Conservation (phyloP, 2,888 invertebrate genomes). For the Trisateles emortualis region DNA sequence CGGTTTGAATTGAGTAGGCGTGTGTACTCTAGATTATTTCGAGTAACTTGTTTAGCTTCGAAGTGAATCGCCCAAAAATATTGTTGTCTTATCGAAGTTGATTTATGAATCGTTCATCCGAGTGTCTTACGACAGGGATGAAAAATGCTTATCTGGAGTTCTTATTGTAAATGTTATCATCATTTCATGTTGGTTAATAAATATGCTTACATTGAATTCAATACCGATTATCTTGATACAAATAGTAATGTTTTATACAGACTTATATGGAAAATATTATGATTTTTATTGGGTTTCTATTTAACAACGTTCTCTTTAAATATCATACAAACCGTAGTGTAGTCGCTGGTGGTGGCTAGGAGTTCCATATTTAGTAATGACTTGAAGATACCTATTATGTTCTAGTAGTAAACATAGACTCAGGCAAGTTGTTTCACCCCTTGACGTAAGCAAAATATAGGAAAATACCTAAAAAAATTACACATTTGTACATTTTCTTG, state of each 20-base stretch:
- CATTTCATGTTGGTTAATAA: slow-evolving; percentile 13
- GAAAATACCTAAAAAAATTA: too few relatives aligned
- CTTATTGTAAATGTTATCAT: slow-evolving; percentile 34
- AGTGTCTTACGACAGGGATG: slow-evolving; percentile 35
- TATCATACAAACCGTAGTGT: too few relatives aligned
- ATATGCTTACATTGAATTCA: background rate
- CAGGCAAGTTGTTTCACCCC: too few relatives aligned
- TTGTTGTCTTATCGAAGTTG: slow-evolving; percentile 51
- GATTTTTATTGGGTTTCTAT: background rate
- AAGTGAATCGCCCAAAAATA: slow-evolving; percentile 35
- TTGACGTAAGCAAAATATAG: too few relatives aligned
- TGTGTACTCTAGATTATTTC: slow-evolving; percentile 42
- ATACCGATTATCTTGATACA: background rate
- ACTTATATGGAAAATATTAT: background rate
- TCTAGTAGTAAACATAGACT: too few relatives aligned
- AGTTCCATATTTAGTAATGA: too few relatives aligned
- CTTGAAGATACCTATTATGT: too few relatives aligned
- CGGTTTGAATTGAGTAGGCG: slow-evolving; percentile 58
- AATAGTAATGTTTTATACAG: background rate
- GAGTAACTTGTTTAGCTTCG: slow-evolving; percentile 32
- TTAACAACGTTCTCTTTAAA: too few relatives aligned
- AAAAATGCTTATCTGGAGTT: slow-evolving; percentile 39
- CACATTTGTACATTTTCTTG: too few relatives aligned
- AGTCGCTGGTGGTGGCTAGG: too few relatives aligned
- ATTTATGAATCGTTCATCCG: slow-evolving; percentile 39